Evolutionary conservation across 2,797 vertebrate genomes (phyloP).

Genomic region (Hyperoplus lanceolatus): DNA sequence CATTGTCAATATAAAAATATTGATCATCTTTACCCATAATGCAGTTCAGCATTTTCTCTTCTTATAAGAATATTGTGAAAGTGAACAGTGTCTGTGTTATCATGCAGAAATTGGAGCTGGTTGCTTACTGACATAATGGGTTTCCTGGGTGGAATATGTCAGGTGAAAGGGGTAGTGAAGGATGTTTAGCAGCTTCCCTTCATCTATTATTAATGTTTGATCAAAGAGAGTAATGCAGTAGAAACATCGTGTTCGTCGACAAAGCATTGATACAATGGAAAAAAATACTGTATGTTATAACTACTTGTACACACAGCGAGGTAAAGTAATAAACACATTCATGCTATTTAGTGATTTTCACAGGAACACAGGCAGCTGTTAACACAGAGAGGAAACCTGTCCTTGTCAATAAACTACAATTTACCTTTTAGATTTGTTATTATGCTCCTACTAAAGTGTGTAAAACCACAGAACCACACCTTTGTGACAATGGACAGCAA

Average conservation of each 20-base stretch:
- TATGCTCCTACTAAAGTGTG: no score
- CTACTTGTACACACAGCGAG: not conserved
- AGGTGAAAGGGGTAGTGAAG: constrained; percentile 49
- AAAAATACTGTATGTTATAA: constrained; percentile 4
- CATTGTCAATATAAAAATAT: not conserved
- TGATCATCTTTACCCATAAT: constrained; percentile 3
- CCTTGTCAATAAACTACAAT: constrained; percentile 3
- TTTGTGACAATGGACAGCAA: constrained; percentile 44
- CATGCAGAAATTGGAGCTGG: constrained; percentile 36
- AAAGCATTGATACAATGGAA: constrained; percentile 20
- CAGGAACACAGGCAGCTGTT: not conserved
- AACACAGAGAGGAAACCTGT: not conserved
- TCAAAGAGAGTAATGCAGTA: constrained; percentile 65
- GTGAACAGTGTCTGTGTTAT: constrained; percentile 15
- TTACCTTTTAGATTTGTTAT: not conserved
- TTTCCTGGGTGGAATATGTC: constrained; percentile 51
- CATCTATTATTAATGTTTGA: constrained; percentile 74
- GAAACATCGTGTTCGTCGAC: constrained; percentile 34
- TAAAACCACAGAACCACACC: constrained; percentile 31
- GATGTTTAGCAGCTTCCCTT: constrained; percentile 51
- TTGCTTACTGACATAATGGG: constrained; percentile 33
- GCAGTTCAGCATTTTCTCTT: not conserved
- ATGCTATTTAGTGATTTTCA: not conserved
- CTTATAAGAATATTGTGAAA: constrained; percentile 6
- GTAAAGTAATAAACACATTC: not conserved